Evolutionary conservation across 2,888 invertebrate genomes (phyloP), one percentile per base, ranked within the genome.

Genomic region (Ormyrus rosae): DNA sequence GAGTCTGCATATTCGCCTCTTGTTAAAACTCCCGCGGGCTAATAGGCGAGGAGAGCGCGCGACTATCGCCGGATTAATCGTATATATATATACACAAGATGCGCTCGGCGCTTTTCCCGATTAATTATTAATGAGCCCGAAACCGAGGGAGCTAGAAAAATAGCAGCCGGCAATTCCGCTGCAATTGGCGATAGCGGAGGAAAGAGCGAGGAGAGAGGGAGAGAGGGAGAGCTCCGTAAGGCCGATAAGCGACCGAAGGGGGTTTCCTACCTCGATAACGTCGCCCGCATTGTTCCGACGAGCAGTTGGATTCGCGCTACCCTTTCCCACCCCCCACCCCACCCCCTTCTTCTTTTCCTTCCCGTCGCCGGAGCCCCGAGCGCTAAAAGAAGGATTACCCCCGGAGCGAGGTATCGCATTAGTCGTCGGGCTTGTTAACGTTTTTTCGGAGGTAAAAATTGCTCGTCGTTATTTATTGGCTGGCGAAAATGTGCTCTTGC

Each of bases 231-330:
- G 13, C 61, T 58, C 51, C 10, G 53, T 11, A 8, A 34, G 48
- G 19, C 51, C 58, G 78, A 81, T 81, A 81, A 78, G 74, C 68
- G 68, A 71, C 53, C 63, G 51, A 76, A 69, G 56, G 60, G 70
- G 71, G 63, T 70, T 56, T 55, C 68, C 11, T 50, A 65, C 34
- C 45, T 73, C 73, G 81, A 83, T 79, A 79, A 83, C 68, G 81
- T 83, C 80, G 77, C 85, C 85, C 86, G 86, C 86, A 86, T 86
- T 85, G 83, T 85, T 83, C 82, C 82, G 72, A 67, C 75, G 83
- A 83, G 83, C 83, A 83, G 83, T 78, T 55, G 81, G 61, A 79
- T 79, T 81, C 64, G 34, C 73, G 58, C 76, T 34, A 34, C 34
- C 34, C 34, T 34, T 34, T 34, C 34, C 34, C 11, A 19, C 13